A percentile compares a stretch with the other conserved stretches of the same genome.
These are phyloP conservation scores for Paracanthobrama guichenoti DNA, from an alignment of 2,113 vertebrate genomes.

Conservation along the genomic window DNA sequence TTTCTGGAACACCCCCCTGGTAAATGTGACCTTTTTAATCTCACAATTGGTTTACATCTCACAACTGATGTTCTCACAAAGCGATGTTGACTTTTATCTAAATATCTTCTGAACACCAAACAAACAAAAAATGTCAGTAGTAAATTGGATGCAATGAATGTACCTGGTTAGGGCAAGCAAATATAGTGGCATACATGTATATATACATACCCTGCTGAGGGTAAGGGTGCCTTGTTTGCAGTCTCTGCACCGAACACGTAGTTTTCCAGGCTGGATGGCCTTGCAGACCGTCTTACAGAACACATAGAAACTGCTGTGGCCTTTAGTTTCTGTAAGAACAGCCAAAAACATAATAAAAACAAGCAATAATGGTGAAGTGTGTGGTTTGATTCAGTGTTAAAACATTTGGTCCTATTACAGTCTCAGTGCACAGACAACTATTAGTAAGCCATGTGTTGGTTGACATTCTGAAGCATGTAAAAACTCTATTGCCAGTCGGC, in stretches of 20 bases:
- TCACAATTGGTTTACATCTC: no score
- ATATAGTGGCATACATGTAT: neutral
- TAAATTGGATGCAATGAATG: no score
- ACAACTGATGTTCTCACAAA: no score
- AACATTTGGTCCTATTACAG: neutral
- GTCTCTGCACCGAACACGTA: conserved; percentile 80
- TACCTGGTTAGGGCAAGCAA: no score
- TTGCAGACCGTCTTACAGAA: conserved; percentile 85
- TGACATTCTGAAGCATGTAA: neutral
- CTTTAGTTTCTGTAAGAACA: conserved; percentile 68
- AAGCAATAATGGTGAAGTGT: neutral
- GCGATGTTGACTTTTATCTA: no score
- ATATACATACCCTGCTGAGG: conserved; percentile 80
- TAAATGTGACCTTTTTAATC: no score
- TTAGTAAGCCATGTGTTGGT: neutral
- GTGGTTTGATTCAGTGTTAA: neutral
- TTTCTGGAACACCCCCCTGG: no score
- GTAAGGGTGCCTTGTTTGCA: conserved; percentile 86
- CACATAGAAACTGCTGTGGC: conserved; percentile 85
- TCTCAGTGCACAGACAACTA: neutral
- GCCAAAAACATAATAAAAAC: neutral
- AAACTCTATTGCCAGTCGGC: neutral
- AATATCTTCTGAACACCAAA: no score
- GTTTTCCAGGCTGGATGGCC: conserved; percentile 84
- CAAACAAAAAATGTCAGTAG: no score